Conservation (phyloP, 2,888 invertebrate genomes). For the Thecocarcelia acutangulata region DNA sequence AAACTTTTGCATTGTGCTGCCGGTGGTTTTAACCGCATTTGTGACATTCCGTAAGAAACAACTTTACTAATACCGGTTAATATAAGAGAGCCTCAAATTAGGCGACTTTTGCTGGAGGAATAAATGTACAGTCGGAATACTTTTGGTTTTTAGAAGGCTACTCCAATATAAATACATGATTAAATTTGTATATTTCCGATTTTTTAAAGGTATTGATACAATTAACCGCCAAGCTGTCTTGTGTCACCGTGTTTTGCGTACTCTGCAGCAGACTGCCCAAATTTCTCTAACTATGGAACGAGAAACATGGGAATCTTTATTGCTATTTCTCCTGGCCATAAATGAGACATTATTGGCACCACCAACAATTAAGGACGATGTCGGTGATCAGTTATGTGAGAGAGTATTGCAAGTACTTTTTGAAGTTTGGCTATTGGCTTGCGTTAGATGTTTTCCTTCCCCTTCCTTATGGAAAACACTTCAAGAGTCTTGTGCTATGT, state of each 20-base stretch:
- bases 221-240: conserved; percentile 96
- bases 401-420: conserved; percentile 95
- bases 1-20: too few relatives aligned
- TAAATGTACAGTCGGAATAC: too few relatives aligned
- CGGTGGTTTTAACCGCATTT: too few relatives aligned
- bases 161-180: neutral
- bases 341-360: conserved; percentile 95
- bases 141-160: neutral
- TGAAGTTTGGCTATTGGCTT: conserved; percentile 87
- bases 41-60: too few relatives aligned
- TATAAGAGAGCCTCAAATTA: too few relatives aligned
- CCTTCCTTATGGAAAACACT: conserved; percentile 98
- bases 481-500: conserved; percentile 94
- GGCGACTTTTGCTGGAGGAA: too few relatives aligned
- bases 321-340: conserved; percentile 93
- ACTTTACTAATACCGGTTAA: too few relatives aligned
- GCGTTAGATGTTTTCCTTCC: conserved; percentile 92
- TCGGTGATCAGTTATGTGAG: conserved; percentile 97
- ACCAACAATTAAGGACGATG: conserved; percentile 95
- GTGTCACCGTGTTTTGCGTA: conserved; percentile 93
- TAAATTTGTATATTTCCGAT: neutral
- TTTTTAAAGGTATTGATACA: conserved; percentile 88
- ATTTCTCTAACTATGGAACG: conserved; percentile 89
- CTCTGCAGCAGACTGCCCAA: conserved; percentile 90
- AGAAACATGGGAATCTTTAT: conserved; percentile 94